Percentiles rank a stretch among this genome's conserved stretches.
Conservation (phyloP, 2,888 invertebrate species). For the Macrophya alboannulata region DNA sequence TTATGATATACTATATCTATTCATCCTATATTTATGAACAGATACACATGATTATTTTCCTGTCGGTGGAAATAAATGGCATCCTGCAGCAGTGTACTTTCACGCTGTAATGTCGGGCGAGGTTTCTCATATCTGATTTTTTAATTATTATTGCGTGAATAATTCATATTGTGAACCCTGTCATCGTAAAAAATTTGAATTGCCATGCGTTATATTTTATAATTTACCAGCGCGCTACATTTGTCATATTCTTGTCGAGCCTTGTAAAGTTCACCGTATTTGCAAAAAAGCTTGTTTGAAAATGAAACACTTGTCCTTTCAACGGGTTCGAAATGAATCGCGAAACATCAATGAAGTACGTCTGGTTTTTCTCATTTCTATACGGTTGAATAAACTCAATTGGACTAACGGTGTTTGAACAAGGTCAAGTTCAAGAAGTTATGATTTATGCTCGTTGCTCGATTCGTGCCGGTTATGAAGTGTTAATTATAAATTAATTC, state of each 20-base stretch:
- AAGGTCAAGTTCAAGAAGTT: conserved; percentile 12
- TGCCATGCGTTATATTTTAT: too few species aligned
- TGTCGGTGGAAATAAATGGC: neutral
- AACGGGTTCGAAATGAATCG: neutral
- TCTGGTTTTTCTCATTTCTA: neutral
- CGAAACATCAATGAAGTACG: neutral
- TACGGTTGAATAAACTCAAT: conserved; percentile 24
- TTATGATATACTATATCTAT: neutral
- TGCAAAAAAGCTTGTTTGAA: neutral
- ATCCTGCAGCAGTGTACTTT: conserved; percentile 9
- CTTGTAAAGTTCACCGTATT: neutral
- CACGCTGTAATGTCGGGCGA: conserved; percentile 16
- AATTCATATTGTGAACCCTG: neutral
- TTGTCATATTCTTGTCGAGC: neutral
- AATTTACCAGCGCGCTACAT: neutral
- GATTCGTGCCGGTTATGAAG: neutral
- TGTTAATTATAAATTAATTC: conserved; percentile 7
- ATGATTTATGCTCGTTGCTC: neutral
- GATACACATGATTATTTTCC: neutral
- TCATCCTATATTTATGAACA: neutral
- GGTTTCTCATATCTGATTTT: neutral
- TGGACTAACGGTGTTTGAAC: conserved; percentile 15
- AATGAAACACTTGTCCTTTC: neutral
- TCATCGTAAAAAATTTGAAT: neutral
- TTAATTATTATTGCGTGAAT: neutral